Percentiles rank a stretch among this genome's conserved stretches.
Conservation (phyloP, 1,140 invertebrate genomes). For the Drosophila murphyi region DNA sequence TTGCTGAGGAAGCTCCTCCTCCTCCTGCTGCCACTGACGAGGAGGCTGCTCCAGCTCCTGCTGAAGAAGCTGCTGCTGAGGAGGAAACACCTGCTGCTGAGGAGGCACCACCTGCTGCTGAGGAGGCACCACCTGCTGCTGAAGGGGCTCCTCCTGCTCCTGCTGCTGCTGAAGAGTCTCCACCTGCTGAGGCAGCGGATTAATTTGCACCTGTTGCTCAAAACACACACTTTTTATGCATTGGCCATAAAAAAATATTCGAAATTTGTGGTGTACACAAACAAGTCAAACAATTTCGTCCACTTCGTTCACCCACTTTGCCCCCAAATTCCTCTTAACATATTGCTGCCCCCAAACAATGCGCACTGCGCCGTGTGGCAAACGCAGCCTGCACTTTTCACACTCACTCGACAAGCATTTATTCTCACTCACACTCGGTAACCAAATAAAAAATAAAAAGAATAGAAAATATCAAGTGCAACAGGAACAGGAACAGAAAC, state of each 20-base stretch:
- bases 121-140: conserved; percentile 3
- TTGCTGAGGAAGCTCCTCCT: conserved; percentile 19
- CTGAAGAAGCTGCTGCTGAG: not conserved
- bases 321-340: not conserved
- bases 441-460: not conserved
- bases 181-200: conserved; percentile 21
- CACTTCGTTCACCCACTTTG: not conserved
- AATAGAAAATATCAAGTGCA: not conserved
- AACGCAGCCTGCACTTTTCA: conserved; percentile 40
- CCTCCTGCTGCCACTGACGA: not conserved
- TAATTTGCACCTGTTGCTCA: conserved; percentile 64
- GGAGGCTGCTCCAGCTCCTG: conserved; percentile 1
- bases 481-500: conserved; percentile 40
- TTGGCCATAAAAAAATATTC: conserved; percentile 19
- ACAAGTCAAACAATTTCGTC: not conserved
- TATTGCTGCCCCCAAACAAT: conserved; percentile 29
- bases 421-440: conserved; percentile 36
- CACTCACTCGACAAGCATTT: conserved; percentile 11
- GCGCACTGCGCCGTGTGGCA: conserved; percentile 37
- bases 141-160: conserved; percentile 4
- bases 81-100: conserved; percentile 1
- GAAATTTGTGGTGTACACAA: conserved; percentile 50
- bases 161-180: conserved; percentile 8
- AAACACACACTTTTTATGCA: conserved; percentile 15
- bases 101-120: conserved; percentile 11